Base-by-base conservation (phyloP, 1,140 invertebrate genomes). In the Brachionus rotundiformis region DNA sequence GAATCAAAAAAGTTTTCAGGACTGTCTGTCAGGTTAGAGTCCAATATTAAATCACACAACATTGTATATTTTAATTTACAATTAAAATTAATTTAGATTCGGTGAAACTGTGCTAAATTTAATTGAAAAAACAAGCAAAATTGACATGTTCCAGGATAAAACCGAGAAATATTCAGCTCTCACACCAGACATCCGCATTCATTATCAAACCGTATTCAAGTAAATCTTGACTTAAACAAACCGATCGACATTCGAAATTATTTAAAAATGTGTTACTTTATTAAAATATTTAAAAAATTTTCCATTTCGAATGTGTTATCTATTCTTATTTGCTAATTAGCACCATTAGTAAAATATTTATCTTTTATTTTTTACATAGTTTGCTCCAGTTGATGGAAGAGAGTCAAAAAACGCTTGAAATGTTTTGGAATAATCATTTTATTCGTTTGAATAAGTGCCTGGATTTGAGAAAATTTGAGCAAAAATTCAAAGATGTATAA, bases 301-400 rank as follows among this genome's bases (percentile, higher is more conserved):
- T 41, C 11, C 6, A 19, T 83, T 77, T 19, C 6, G 25, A 73
- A 31, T 73, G 47, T 61, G 29, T 47, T 41, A 27, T 16, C 27
- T 65, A 19, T 44, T 6, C 33, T 68, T 82, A 5, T 33, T 82
- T 49, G n/a, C 47, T 82, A 59, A 82, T 83, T 54, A 75, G 36
- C 63, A 27, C 76, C 47, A 41, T 54, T 54, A 8, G n/a, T 6
- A 54, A 25, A 54, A 23, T 54, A 16, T 59, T 31, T 19, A 59
- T 81, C 31, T 84, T 83, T 83, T 16, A 76, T 79, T 49, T 82
- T 79, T 10, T 23, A 19, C 16, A 33, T 80, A 94, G 94, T 87
- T 91, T 97, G 86, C 89, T 98, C 54, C 92, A 95, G 33, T 95
- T 98, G 89, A 89, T 98, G 84, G 95, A 96, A 87, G 95, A 98